Base-by-base conservation (phyloP, 2,113 vertebrate species). In the Stercorarius parasiticus region DNA sequence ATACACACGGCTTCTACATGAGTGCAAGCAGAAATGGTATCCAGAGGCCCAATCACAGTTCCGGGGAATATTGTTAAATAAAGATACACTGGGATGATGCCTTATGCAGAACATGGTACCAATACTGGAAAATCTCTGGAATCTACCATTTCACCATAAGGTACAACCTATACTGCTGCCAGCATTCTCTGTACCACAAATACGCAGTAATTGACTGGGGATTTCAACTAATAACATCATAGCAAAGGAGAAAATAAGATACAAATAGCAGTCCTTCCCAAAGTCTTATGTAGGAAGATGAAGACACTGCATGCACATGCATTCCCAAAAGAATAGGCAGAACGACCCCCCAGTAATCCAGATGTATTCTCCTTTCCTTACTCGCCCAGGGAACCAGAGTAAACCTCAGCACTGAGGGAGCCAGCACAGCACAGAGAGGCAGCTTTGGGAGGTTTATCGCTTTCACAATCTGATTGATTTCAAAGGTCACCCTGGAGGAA, bases 401-500 rank as follows among this genome's bases (percentile, higher is more conserved):
- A 86, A 78, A 86, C 15, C 59, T 45, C 61, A 52, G 38, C 76
- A 43, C 38, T 13, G 47, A 70, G 42, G 42, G 25, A 85, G 62
- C 20, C 27, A 79, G 30, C 55, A 21, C 29, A 43, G 72, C 47
- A 53, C 55, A 71, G 56, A 93, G 42, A 77, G 64, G 45, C 27
- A 15, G 79, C 74, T 88, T 73, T 47, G 59, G 80, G 64, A 88
- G 64, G 59, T 64, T 92, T 43, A 80, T 61, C 3, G 0, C 70
- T 90, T 73, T 82, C 71, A 90, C 85, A 82, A 66, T 40, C 58
- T 93, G 90, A 96, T 12, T 93, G 91, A 94, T 92, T 94, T 86
- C 93, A 94, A 93, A 96, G 92, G 92, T 95, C 87, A 93, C 82
- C 43, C 92, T 70, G 82, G 90, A 96, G 84, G 73, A 93, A 96